phyloP scores from a whole-genome alignment of 2,888 invertebrate genomes.

The Chrysolina americana region DNA sequence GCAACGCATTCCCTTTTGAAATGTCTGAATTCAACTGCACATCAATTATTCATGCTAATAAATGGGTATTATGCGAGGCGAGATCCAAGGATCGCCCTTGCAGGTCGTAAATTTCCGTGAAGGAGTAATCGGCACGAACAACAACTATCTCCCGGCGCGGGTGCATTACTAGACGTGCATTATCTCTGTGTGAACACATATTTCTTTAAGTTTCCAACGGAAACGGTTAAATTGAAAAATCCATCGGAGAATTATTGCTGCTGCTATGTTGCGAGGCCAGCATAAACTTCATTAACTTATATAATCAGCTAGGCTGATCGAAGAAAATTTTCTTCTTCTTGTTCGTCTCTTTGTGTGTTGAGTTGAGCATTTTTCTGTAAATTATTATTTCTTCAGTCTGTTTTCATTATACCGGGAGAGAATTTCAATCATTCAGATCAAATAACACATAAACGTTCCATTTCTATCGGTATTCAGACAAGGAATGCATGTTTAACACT shows the following conservation, averaged over 20 bases:
- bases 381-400: too few relatives aligned
- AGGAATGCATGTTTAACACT: too few relatives aligned
- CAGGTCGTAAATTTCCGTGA: slow-evolving; percentile 25
- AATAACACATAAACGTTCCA: too few relatives aligned
- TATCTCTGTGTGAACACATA: slow-evolving; percentile 24
- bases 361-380: too few relatives aligned
- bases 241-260: slow-evolving; percentile 1
- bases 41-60: slow-evolving; percentile 49
- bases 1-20: slow-evolving; percentile 38
- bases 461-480: too few relatives aligned
- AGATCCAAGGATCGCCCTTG: slow-evolving; percentile 27
- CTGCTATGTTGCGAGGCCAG: neutral
- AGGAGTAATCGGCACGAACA: slow-evolving; percentile 34
- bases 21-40: slow-evolving; percentile 33
- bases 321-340: neutral
- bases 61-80: slow-evolving; percentile 40
- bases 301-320: neutral
- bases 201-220: neutral
- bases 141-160: slow-evolving; percentile 29
- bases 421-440: too few relatives aligned
- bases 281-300: neutral
- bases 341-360: neutral
- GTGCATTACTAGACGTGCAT: slow-evolving; percentile 33
- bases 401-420: too few relatives aligned
- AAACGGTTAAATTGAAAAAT: slow-evolving; percentile 15